Base-by-base conservation (phyloP, 1,140 invertebrate species). In the Tribolium madens region DNA sequence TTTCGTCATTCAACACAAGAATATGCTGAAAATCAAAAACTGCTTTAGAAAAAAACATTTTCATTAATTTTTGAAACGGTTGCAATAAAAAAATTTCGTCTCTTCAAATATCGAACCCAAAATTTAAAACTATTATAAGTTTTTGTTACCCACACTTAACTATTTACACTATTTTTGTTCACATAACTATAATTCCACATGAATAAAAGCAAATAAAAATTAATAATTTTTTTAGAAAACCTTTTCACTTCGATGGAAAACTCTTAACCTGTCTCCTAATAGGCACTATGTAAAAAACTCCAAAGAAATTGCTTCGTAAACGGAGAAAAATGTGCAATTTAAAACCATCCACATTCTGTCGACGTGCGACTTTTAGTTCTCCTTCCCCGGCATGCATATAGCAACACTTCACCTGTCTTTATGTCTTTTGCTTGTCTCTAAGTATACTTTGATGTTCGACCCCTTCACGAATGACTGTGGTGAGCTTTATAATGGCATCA, bases 401-500 rank as follows among this genome's bases (percentile, higher is more conserved):
- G 10, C 48, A 17, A 50, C 48, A 50, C 48, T 50, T 50, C 15
- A 50, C 13, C 48, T 17, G 48, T 50, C 48, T 50, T 15, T 15
- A n/a, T 17, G 13, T 42, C 36, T 42, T 42, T 42, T 42, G 48
- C 15, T 50, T 13, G 48, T 14, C 13, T 14, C 48, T 17, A n/a
- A 18, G 10, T 21, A 18, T n/a, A 57, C 57, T 64, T 64, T 64
- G 57, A 64, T 64, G 26, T 64, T 18, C 14, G n/a, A 14, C 57
- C 57, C 14, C 26, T 64, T 10, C 57, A 64, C 26, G 57, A 52
- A 72, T 72, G 50, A 26, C 50, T 72, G 70, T 72, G 70, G 70
- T 72, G 47, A 33, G 42, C 50, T 72, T 52, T 72, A 72, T 72
- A 72, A 72, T 52, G 70, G 70, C 47, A 72, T 52, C 70, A 48